Base-by-base conservation (phyloP, 2,888 invertebrate species). In the Lycophotia porphyrea region DNA sequence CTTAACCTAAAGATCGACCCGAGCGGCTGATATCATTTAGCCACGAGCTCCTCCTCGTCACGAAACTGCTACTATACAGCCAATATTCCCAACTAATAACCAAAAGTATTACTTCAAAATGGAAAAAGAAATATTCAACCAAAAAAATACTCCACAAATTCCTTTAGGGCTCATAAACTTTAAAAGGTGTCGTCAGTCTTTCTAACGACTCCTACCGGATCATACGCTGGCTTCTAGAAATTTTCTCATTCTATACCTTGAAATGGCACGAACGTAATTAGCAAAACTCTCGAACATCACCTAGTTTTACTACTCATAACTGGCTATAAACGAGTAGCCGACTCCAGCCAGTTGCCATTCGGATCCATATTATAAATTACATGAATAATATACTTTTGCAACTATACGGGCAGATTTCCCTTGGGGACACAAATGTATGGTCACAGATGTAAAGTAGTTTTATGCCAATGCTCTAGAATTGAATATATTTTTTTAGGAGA, bases 351-450 rank as follows among this genome's bases (percentile, higher is more conserved):
- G 86, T 85, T 74, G 71, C 81, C 66, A 74, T 61, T 70, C 52
- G 49, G 82, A 81, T 85, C 84, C 86, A 71, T 84, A 76, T 80
- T 87, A 88, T 88, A 89, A 88, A 89, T 90, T 90, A 90, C 90
- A 88, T 87, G 85, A 90, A 89, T 88, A 88, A 87, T 89, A 88
- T 89, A 90, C 80, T 90, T 87, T 88, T 84, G 76, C 82, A 81
- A 86, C 88, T 86, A 82, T 85, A 87, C 78, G 78, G 80, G 83
- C 78, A 90, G 88, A 91, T 91, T 91, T 91, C 91, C 91, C 90
- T 39, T 0, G 90, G 81, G 91, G 61, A 24, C 27, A 58, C 73
- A 74, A 60, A 85, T 76, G 79, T 80, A 85, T 85, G 88, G 87
- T 82, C 88, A 76, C 84, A 82, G 82, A 86, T 87, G 87, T 81